Evolutionary conservation across 2,888 invertebrate species (phyloP), one percentile per base, ranked within the genome.

Genomic region (Acrobasis suavella): DNA sequence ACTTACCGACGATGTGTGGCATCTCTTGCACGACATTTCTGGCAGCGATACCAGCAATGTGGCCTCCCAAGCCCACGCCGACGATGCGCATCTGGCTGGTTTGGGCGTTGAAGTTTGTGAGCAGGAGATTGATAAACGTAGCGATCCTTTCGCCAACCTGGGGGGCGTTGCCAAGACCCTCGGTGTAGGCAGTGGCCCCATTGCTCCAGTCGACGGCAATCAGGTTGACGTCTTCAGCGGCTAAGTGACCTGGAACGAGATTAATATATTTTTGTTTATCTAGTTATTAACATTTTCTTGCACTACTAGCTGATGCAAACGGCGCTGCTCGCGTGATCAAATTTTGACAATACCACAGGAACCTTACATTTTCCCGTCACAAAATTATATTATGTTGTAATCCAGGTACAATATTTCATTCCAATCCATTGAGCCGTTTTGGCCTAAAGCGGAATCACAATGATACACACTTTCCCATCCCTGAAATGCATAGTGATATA

Each of bases 161-260:
- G 0, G 86, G 82, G 1, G 89, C 76, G 69, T 88, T 83, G 39
- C 81, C 76, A 54, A 93, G 78, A 14, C 88, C 89, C 50, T 83
- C 62, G 12, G 82, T 68, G 76, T 91, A 89, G 67, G 81, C 71
- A 10, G 61, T 15, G 0, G 82, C 71, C 0, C 81, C 88, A 0
- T 32, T 37, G 58, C 86, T 87, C 91, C 91, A 93, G 76, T 93
- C 92, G 0, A 93, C 80, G 2, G 88, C 85, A 15, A 93, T 64
- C 0, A 93, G 58, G 72, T 93, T 93, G 1, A 86, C 85, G 62
- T 92, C 78, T 8, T 76, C 82, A 7, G 74, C 74, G 2, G 49
- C 50, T 0, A 92, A 69, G 56, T 85, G 80, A 54, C 81, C 92
- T 93, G 74, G 10, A 79, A 81, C 22, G 5, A 56, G 2, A 12